A percentile compares a stretch with the other conserved stretches of the same genome.
Evolutionary conservation across 2,113 vertebrate genomes (phyloP).

Genomic region (Coryphaenoides rupestris): DNA sequence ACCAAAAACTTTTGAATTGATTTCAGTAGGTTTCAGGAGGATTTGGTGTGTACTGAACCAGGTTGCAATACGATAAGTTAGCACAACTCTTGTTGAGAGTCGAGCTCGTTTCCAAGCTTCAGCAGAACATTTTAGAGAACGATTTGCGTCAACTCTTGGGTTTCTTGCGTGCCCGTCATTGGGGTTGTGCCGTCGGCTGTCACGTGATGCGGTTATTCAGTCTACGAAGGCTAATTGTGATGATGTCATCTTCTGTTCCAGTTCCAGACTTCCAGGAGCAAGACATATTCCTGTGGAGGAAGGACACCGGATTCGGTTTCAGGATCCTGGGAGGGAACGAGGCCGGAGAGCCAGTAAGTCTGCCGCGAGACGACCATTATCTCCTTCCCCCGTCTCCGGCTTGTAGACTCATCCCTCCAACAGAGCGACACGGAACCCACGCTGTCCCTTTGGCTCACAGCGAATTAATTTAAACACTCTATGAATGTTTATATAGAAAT

Average conservation of each 20-base stretch:
- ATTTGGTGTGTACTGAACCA: too few relatives aligned
- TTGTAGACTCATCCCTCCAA: not conserved
- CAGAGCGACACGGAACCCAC: too few relatives aligned
- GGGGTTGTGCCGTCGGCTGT: not conserved
- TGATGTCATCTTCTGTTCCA: constrained; percentile 62
- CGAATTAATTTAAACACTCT: too few relatives aligned
- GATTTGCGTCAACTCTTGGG: too few relatives aligned
- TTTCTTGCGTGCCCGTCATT: not conserved
- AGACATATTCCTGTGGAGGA: constrained; percentile 99
- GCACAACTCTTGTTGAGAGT: too few relatives aligned
- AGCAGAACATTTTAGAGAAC: too few relatives aligned
- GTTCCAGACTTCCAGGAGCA: constrained; percentile 98
- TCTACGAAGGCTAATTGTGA: constrained; percentile 10
- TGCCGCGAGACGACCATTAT: not conserved
- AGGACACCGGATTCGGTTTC: constrained; percentile 98
- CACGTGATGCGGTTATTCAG: not conserved
- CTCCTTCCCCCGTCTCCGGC: not conserved
- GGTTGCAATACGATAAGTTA: too few relatives aligned
- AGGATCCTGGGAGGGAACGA: constrained; percentile 99
- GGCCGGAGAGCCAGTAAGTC: constrained; percentile 95
- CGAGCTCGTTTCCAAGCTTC: too few relatives aligned
- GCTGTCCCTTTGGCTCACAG: too few relatives aligned
- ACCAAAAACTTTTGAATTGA: not conserved
- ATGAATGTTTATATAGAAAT: too few relatives aligned
- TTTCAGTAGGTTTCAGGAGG: too few relatives aligned